Evolutionary conservation across 23 tunicate genomes (phyloP).

Genomic region (Aplidium turbinatum): DNA sequence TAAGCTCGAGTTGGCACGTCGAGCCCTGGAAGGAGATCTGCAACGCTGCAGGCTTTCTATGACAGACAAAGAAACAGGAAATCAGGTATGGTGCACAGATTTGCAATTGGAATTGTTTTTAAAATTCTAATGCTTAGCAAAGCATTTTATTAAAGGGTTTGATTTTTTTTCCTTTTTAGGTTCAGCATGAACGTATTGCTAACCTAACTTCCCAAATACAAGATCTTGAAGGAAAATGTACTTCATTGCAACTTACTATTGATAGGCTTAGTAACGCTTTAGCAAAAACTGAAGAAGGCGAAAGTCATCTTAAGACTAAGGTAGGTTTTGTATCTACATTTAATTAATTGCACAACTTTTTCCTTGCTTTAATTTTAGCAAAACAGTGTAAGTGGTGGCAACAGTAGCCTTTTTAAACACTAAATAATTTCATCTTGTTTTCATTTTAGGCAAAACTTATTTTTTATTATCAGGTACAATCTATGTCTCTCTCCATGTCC

Average conservation of each 20-base stretch:
- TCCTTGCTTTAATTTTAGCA: too few species aligned
- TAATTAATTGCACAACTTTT: too few species aligned
- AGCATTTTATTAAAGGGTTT: not conserved
- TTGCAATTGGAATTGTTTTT: too few species aligned
- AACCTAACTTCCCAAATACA: slow-evolving; percentile 75
- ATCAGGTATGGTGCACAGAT: slow-evolving; percentile 43
- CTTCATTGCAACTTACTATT: slow-evolving; percentile 85
- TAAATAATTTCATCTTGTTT: not conserved
- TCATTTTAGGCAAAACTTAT: slow-evolving; percentile 1
- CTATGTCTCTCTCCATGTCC: slow-evolving; percentile 54
- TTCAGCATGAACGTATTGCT: slow-evolving; percentile 70
- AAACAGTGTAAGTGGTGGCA: too few species aligned
- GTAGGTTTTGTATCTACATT: too few species aligned
- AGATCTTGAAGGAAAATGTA: slow-evolving; percentile 87
- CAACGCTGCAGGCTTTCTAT: slow-evolving; percentile 63
- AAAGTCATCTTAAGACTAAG: slow-evolving; percentile 73
- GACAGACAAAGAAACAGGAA: slow-evolving; percentile 79
- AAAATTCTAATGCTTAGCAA: too few species aligned
- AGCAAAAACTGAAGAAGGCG: slow-evolving; percentile 93
- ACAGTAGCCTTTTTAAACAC: too few species aligned
- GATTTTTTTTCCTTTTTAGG: slow-evolving; percentile 24
- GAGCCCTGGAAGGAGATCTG: slow-evolving; percentile 84
- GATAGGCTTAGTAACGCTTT: slow-evolving; percentile 81
- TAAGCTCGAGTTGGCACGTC: slow-evolving; percentile 67
- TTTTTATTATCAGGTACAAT: slow-evolving; percentile 46